Conservation (phyloP, 1,140 invertebrate genomes). For the Bombus fervidus region DNA sequence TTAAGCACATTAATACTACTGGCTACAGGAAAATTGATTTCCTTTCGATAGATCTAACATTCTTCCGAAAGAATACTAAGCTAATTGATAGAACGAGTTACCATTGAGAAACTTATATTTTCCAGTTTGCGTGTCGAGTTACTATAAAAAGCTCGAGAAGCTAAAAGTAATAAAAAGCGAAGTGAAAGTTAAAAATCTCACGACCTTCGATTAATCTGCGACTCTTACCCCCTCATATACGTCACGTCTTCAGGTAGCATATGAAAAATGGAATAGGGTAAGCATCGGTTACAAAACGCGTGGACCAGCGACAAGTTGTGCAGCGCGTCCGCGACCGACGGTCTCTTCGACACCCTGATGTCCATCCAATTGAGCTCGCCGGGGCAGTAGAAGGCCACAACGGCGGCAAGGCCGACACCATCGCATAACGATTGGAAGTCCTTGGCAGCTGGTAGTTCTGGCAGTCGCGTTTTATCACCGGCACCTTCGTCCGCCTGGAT, state of each 20-base stretch:
- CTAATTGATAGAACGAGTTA: no score
- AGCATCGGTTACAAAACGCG: constrained; percentile 91
- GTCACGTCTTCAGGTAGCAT: constrained; percentile 98
- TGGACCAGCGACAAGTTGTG: constrained; percentile 96
- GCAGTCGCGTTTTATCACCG: constrained; percentile 79
- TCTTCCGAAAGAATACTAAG: no score
- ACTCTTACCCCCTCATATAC: constrained; percentile 92
- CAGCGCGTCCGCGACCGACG: constrained; percentile 93
- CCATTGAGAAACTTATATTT: no score
- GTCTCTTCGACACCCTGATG: constrained; percentile 88
- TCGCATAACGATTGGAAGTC: constrained; percentile 89
- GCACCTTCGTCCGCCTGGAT: constrained; percentile 79
- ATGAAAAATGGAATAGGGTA: constrained; percentile 96
- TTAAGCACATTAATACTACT: no score
- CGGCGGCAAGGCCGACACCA: constrained; percentile 93
- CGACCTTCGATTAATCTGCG: neutral
- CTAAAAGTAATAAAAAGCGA: no score
- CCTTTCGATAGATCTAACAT: no score
- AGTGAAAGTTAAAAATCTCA: no score
- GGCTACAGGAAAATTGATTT: no score
- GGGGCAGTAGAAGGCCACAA: constrained; percentile 97
- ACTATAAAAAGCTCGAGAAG: no score
- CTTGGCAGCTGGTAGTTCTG: constrained; percentile 81
- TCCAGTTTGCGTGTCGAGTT: no score
- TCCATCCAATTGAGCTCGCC: constrained; percentile 90